Base-by-base conservation (phyloP, 2,888 invertebrate genomes). In the Meghimatium bilineatum region DNA sequence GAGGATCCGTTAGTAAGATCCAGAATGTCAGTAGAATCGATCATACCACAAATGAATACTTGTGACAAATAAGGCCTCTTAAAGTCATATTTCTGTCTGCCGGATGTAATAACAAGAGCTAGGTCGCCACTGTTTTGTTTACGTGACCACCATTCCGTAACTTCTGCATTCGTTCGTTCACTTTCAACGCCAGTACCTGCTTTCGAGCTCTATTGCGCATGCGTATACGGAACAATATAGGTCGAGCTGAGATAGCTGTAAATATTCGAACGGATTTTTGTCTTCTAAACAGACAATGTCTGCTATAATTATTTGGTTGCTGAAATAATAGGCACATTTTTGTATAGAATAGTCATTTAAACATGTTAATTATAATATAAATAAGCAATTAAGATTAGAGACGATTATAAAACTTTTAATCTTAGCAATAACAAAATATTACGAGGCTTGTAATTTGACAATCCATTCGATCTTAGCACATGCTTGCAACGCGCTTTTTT, bases 11-110 rank as follows among this genome's bases (percentile, higher is more conserved):
- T 79, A 38, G 79, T 85, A 56, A 82, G 75, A 79, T 85, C 85
- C 85, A 85, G 79, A 75, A 74, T 82, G 74, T 82, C 82, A 67
- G 56, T 81, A 60, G 85, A 63, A 34, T 79, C 82, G 78, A 85
- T 85, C 85, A 85, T 85, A 81, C 69, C 84, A 81, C 63, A 72
- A 38, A 34, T 36, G 49, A 79, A 79, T 72, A 72, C 14, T 79
- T 26, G 14, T 38, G 60, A 49, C 34, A 29, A 49, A n/a, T 32
- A 12, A 60, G 17, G 44, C 77, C 38, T 29, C 49, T 38, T 52
- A 52, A 67, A 71, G 75, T 82, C 81, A 82, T 82, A 82, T 82
- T 82, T 82, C 14, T 49, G 17, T 34, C 6, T 23, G 3, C 56
- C 56, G 56, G 56, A 23, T 56, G 20, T 20, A 23, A 56, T 56